phyloP scores from a whole-genome alignment of 2,888 invertebrate species.

The Yponomeuta sedellus region DNA sequence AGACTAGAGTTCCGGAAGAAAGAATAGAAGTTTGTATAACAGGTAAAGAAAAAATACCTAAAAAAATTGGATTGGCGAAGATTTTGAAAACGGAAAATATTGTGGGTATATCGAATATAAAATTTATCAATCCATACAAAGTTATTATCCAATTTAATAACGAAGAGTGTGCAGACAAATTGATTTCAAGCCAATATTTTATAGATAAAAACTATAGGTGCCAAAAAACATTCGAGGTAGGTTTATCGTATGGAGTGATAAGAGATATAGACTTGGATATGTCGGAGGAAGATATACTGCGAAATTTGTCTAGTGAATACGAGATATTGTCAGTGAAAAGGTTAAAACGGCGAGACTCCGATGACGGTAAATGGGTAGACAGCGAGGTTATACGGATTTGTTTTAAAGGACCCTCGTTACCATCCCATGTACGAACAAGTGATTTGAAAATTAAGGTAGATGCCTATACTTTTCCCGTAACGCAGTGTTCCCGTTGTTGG shows the following conservation, averaged over 20 bases:
- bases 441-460: constrained; percentile 3
- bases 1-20: constrained; percentile 2
- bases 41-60: constrained; percentile 11
- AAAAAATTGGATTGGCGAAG: constrained; percentile 15
- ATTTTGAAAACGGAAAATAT: not conserved
- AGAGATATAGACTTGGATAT: constrained; percentile 9
- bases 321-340: constrained; percentile 2
- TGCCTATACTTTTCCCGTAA: constrained; percentile 10
- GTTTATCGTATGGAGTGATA: not conserved
- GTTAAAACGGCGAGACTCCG: not conserved
- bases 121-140: constrained; percentile 3
- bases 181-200: not conserved
- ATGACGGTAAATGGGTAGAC: not conserved
- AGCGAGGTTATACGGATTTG: constrained; percentile 13
- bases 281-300: constrained; percentile 2
- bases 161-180: not conserved
- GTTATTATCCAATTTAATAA: not conserved
- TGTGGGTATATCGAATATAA: not conserved
- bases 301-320: not conserved
- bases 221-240: not conserved
- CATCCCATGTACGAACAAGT: constrained; percentile 8
- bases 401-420: constrained; percentile 11
- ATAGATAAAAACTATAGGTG: not conserved
- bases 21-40: not conserved
- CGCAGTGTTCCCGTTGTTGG: constrained; percentile 14